Evolutionary conservation across 2,113 vertebrate species (phyloP).

Genomic region (Daboia siamensis): DNA sequence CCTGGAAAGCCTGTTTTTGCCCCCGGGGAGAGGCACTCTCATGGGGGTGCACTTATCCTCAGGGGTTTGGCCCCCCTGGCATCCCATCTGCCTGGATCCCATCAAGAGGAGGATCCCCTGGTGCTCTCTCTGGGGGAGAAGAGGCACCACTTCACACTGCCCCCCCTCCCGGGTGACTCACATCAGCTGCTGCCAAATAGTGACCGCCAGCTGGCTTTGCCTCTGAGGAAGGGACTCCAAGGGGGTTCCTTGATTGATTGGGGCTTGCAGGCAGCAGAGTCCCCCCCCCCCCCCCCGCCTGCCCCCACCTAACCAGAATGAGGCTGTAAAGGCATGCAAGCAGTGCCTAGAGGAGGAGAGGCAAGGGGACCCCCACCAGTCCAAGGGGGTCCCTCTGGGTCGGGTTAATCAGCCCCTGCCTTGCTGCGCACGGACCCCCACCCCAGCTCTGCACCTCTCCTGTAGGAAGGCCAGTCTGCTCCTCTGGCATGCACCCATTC

Average conservation of each 20-base stretch:
- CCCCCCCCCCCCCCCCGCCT: not conserved
- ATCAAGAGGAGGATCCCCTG: not conserved
- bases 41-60: not conserved
- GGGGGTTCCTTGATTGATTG: not conserved
- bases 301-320: not conserved
- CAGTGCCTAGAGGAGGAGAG: not conserved
- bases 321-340: not conserved
- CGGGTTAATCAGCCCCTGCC: not conserved
- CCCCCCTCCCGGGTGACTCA: not conserved
- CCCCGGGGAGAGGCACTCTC: not conserved
- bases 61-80: not conserved
- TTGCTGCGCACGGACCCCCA: not conserved
- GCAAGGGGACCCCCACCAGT: not conserved
- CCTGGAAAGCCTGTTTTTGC: not conserved
- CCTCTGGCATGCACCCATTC: not conserved
- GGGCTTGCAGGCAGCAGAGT: not conserved
- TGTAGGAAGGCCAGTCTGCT: not conserved
- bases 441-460: too few species aligned
- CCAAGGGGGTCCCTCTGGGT: not conserved
- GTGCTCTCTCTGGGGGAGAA: not conserved
- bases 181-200: not conserved
- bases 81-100: not conserved
- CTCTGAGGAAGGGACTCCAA: not conserved
- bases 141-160: not conserved
- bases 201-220: not conserved